Percentiles rank a stretch among this genome's conserved stretches.
These are phyloP conservation scores for Potamarius usumacintae DNA, from an alignment of 2,113 vertebrate genomes.

Conservation along the genomic window DNA sequence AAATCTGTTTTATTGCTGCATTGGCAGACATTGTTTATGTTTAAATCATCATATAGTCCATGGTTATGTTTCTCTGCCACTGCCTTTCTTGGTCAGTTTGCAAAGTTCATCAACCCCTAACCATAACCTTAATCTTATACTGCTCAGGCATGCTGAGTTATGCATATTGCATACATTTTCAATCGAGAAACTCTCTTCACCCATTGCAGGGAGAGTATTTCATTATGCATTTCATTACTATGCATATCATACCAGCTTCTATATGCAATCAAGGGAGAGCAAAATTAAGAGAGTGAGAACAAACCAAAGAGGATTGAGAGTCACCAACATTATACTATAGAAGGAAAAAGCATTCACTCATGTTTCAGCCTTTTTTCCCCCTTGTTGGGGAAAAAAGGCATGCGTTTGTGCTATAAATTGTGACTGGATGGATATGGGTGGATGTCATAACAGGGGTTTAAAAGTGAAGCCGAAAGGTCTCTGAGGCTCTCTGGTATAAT, in stretches of 20 bases:
- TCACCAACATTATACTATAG: background rate
- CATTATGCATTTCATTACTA: background rate
- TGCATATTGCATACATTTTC: background rate
- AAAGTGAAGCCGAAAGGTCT: background rate
- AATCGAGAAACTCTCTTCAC: background rate
- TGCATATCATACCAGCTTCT: background rate
- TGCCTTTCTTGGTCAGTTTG: background rate
- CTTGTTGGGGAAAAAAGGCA: background rate
- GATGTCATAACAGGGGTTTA: background rate
- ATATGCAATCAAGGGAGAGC: background rate
- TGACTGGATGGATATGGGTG: background rate
- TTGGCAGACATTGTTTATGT: background rate
- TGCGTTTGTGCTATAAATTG: background rate
- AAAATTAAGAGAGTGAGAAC: background rate
- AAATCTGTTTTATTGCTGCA: background rate
- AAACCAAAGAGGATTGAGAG: background rate
- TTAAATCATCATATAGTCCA: background rate
- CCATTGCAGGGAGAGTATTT: background rate
- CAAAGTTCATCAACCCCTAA: background rate
- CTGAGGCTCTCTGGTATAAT: background rate
- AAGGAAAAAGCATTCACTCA: background rate
- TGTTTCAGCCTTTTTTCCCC: background rate
- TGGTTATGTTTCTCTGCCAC: background rate
- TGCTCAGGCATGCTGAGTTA: background rate
- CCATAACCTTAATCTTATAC: no score